Percentiles rank a stretch among this genome's conserved stretches.
Evolutionary conservation across 2,113 vertebrate species (phyloP).

Genomic region (Stercorarius parasiticus): DNA sequence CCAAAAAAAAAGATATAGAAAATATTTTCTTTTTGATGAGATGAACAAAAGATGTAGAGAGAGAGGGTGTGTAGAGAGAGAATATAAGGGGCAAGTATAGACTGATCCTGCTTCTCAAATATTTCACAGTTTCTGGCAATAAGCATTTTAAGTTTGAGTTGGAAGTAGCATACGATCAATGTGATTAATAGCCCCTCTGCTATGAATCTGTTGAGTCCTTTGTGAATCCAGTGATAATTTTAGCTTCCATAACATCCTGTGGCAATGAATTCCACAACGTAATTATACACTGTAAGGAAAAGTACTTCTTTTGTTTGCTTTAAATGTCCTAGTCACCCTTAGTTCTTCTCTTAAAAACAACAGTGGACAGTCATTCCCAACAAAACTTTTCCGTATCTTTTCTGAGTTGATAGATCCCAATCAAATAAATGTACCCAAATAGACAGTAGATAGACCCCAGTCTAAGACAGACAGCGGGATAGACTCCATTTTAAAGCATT

Average conservation of each 20-base stretch:
- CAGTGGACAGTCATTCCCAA: not conserved
- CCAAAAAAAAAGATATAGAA: not conserved
- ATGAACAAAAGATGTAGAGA: not conserved
- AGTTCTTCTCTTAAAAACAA: not conserved
- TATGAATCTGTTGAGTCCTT: conserved; percentile 7
- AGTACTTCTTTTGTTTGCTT: not conserved
- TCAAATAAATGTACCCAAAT: not conserved
- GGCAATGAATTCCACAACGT: conserved; percentile 2
- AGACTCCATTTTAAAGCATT: not conserved
- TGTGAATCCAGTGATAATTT: conserved; percentile 43
- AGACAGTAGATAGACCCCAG: not conserved
- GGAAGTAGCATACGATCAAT: not conserved
- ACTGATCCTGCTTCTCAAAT: not conserved
- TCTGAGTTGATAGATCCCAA: not conserved
- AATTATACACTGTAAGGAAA: conserved; percentile 2
- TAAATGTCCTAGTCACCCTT: not conserved
- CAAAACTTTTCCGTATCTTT: not conserved
- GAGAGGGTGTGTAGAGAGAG: not conserved
- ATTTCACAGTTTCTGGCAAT: not conserved
- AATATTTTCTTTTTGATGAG: not conserved
- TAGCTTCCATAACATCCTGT: conserved; percentile 30
- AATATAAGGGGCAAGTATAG: not conserved
- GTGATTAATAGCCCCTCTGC: conserved; percentile 14
- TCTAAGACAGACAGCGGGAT: not conserved
- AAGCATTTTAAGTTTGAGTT: not conserved